These are phyloP conservation scores for Pinctada fucata DNA, from an alignment of 2,888 invertebrate species.

Conservation along the genomic window DNA sequence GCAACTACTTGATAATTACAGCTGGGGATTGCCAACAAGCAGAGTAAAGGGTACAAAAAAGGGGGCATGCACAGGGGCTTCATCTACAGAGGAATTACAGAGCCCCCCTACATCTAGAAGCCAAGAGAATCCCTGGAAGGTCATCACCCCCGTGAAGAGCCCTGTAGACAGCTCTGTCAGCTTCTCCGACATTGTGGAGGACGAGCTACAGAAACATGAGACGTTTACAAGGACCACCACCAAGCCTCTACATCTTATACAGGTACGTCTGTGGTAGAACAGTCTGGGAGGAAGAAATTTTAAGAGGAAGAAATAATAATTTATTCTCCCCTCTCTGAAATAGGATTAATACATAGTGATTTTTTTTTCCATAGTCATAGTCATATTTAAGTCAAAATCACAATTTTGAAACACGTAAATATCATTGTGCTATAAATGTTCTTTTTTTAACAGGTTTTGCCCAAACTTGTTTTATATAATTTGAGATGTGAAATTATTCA, in stretches of 20 bases:
- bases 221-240: constrained; percentile 85
- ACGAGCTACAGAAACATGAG: constrained; percentile 85
- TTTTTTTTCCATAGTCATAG: no score
- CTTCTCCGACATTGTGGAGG: constrained; percentile 83
- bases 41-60: constrained; percentile 14
- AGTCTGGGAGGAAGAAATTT: neutral
- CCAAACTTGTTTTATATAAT: no score
- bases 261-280: constrained; percentile 79
- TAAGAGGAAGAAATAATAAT: neutral
- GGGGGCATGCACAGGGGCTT: neutral
- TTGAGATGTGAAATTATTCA: no score
- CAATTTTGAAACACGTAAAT: no score
- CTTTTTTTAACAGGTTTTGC: no score
- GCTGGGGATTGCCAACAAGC: constrained; percentile 60
- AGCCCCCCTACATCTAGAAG: constrained; percentile 45
- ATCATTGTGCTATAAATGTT: no score
- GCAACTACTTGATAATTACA: constrained; percentile 31
- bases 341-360: neutral
- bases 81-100: constrained; percentile 25
- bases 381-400: no score
- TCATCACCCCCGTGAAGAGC: constrained; percentile 35
- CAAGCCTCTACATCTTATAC: constrained; percentile 86
- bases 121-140: constrained; percentile 58
- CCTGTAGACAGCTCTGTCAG: constrained; percentile 52
- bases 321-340: neutral